phyloP scores from a whole-genome alignment of 2,113 vertebrate genomes.

The Balaenoptera acutorostrata region DNA sequence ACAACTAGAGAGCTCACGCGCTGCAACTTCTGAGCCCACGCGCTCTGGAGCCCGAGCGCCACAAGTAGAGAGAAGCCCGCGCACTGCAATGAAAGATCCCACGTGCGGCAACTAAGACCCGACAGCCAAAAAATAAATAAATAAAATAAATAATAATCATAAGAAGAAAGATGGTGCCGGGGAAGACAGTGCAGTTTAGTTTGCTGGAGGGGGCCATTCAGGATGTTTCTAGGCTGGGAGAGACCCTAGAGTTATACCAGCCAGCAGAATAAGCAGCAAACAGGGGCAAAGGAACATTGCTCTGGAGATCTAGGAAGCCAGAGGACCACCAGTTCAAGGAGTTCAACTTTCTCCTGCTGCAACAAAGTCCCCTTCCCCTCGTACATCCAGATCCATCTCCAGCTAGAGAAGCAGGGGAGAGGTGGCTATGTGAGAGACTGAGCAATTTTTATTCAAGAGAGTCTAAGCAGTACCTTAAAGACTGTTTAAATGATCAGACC shows the following conservation, averaged over 20 bases:
- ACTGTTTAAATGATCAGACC: background rate
- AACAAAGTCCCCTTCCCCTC: background rate
- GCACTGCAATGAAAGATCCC: no score
- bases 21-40: no score
- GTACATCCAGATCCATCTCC: background rate
- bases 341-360: background rate
- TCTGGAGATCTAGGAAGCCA: background rate
- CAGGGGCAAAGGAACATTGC: background rate
- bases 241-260: background rate
- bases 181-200: background rate
- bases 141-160: no score
- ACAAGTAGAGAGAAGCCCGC: no score
- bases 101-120: no score
- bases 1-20: no score
- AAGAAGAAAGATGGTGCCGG: no score
- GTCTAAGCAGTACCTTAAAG: background rate
- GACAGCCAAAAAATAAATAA: no score
- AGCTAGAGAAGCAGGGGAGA: background rate
- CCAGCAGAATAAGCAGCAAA: background rate
- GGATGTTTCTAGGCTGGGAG: background rate
- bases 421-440: background rate
- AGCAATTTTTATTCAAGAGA: background rate
- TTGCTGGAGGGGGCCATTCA: background rate
- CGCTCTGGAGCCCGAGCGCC: no score
- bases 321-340: background rate